phyloP scores from a whole-genome alignment of 2,113 vertebrate genomes.

The Plestiodon gilberti region DNA sequence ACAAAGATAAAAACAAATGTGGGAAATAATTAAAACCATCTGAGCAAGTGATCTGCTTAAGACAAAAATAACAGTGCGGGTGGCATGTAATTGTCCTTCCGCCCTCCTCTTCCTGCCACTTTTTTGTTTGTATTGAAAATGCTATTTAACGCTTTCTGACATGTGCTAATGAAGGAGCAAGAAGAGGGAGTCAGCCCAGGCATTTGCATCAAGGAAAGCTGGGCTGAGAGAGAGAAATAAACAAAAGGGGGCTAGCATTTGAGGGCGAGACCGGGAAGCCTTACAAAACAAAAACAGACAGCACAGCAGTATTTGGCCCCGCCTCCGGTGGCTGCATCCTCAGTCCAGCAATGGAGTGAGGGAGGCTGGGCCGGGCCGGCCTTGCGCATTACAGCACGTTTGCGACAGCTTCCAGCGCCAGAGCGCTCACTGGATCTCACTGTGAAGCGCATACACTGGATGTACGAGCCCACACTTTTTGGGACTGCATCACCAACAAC shows the following conservation, averaged over 20 bases:
- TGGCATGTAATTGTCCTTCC: conserved; percentile 2
- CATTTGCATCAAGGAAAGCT: not conserved
- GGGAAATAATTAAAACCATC: conserved; percentile 2
- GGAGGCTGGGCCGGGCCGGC: no score
- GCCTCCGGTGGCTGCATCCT: no score
- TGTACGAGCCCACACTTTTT: not conserved
- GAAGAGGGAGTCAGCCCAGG: not conserved
- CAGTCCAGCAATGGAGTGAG: not conserved
- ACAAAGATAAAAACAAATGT: not conserved
- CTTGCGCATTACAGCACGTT: no score
- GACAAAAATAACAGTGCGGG: conserved; percentile 7
- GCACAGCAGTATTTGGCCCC: not conserved
- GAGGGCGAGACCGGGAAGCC: not conserved
- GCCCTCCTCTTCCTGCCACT: not conserved
- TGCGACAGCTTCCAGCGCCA: no score
- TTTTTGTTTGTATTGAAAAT: conserved; percentile 1
- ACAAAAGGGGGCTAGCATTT: not conserved
- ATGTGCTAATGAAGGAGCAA: not conserved
- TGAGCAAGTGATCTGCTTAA: not conserved
- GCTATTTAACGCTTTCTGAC: conserved; percentile 18
- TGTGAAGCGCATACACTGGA: no score
- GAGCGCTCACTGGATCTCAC: no score
- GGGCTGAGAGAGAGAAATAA: not conserved
- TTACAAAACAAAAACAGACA: not conserved
- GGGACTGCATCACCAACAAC: not conserved